Percentiles rank a stretch among this genome's conserved stretches.
These are phyloP conservation scores for Pogonocherus hispidulus DNA, from an alignment of 2,888 invertebrate genomes.

Conservation along the genomic window DNA sequence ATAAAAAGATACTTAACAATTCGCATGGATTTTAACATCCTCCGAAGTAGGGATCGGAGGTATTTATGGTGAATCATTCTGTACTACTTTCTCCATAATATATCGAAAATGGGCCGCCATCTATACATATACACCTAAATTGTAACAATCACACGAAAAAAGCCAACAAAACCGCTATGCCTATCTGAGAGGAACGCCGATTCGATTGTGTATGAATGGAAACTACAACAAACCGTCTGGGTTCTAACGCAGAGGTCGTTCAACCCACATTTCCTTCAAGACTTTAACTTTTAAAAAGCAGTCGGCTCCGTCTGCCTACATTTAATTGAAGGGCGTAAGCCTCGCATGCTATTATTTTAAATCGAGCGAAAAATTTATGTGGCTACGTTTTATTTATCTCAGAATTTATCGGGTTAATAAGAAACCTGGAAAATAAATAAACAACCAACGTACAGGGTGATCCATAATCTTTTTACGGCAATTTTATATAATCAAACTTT, in stretches of 20 bases:
- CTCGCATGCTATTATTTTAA: slow-evolving; percentile 1
- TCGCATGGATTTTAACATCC: too few relatives aligned
- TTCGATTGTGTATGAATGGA: slow-evolving; percentile 45
- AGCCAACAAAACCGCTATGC: slow-evolving; percentile 3
- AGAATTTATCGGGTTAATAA: neutral
- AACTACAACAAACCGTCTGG: slow-evolving; percentile 50
- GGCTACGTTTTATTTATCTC: neutral
- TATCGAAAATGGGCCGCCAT: too few relatives aligned
- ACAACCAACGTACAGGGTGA: too few relatives aligned
- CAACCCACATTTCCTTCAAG: slow-evolving; percentile 48
- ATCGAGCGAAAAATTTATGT: neutral
- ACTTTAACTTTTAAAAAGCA: slow-evolving; percentile 47
- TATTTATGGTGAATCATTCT: too few relatives aligned
- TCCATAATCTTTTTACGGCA: too few relatives aligned
- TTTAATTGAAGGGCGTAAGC: slow-evolving; percentile 9
- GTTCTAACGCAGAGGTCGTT: slow-evolving; percentile 50
- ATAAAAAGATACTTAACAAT: too few relatives aligned
- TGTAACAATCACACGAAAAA: slow-evolving; percentile 5
- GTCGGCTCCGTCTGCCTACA: slow-evolving; percentile 8
- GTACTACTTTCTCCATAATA: too few relatives aligned
- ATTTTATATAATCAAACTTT: too few relatives aligned
- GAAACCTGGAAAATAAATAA: too few relatives aligned
- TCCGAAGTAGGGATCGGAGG: too few relatives aligned
- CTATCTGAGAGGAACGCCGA: slow-evolving; percentile 13
- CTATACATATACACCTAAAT: too few relatives aligned